These are phyloP conservation scores for Portunus trituberculatus DNA, from an alignment of 1,140 invertebrate species.

Conservation along the genomic window DNA sequence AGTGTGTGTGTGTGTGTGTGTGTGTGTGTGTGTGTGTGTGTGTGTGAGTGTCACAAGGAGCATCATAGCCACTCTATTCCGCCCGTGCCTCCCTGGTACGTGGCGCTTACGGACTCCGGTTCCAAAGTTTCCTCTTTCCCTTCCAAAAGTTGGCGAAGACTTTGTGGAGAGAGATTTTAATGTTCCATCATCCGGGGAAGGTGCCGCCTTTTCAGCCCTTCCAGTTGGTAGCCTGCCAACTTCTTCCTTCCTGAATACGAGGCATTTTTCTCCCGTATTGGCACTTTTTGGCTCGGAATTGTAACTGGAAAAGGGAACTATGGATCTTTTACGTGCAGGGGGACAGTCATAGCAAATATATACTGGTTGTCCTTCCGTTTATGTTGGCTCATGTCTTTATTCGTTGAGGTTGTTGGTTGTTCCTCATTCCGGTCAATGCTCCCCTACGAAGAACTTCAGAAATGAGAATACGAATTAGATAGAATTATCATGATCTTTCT, in stretches of 20 bases:
- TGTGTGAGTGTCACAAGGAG: neutral
- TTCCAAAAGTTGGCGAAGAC: constrained; percentile 7
- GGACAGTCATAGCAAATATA: no score
- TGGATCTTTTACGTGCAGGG: neutral
- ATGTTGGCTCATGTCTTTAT: no score
- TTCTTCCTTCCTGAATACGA: neutral
- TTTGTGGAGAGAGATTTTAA: neutral
- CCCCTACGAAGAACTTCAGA: no score
- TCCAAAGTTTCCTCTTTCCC: constrained; percentile 10
- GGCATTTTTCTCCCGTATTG: constrained; percentile 10
- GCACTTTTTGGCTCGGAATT: neutral
- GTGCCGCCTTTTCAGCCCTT: neutral
- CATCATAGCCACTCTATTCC: neutral
- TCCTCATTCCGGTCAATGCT: no score
- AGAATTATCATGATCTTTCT: no score
- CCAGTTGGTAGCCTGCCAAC: neutral
- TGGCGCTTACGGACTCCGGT: neutral
- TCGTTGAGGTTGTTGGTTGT: no score
- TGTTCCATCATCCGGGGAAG: neutral
- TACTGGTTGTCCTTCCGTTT: no score
- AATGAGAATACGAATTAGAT: no score
- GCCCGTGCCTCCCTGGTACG: neutral
- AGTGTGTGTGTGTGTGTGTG: no score
- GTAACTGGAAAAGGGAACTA: neutral
- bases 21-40: no score